Evolutionary conservation across 2,113 vertebrate species (phyloP).

Genomic region (Leptodactylus fuscus): DNA sequence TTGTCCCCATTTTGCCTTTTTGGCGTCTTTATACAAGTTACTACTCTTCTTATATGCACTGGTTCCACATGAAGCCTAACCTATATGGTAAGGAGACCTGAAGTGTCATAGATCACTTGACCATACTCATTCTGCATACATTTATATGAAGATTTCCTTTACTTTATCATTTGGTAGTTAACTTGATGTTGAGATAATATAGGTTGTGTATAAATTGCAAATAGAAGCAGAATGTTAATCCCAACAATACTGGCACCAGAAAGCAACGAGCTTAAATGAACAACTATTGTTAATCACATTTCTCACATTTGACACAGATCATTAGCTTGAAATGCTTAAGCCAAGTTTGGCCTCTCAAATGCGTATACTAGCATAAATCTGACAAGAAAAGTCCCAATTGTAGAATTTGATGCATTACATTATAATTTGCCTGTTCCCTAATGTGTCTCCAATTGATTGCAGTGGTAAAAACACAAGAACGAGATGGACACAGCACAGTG

Average conservation of each 20-base stretch:
- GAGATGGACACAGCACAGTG: conserved; percentile 31
- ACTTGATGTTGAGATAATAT: not conserved
- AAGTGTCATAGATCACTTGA: no score
- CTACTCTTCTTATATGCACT: no score
- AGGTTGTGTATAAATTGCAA: not conserved
- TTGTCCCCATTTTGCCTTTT: no score
- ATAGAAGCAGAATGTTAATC: not conserved
- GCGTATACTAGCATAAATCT: conserved; percentile 44
- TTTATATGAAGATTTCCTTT: not conserved
- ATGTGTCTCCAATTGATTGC: conserved; percentile 3
- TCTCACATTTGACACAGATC: conserved; percentile 58
- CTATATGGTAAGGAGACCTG: no score
- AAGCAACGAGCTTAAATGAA: conserved; percentile 46
- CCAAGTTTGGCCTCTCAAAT: conserved; percentile 38
- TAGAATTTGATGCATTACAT: conserved; percentile 48
- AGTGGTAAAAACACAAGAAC: conserved; percentile 20
- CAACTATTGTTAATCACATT: conserved; percentile 58
- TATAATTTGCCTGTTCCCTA: conserved; percentile 36
- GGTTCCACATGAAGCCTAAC: no score
- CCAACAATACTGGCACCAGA: not conserved
- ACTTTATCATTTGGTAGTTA: not conserved
- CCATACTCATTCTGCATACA: not conserved
- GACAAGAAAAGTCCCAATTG: conserved; percentile 43
- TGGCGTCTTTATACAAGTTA: no score
- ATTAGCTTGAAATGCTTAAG: conserved; percentile 50